phyloP scores from a whole-genome alignment of 2,113 vertebrate species.

The Crypturellus undulatus region DNA sequence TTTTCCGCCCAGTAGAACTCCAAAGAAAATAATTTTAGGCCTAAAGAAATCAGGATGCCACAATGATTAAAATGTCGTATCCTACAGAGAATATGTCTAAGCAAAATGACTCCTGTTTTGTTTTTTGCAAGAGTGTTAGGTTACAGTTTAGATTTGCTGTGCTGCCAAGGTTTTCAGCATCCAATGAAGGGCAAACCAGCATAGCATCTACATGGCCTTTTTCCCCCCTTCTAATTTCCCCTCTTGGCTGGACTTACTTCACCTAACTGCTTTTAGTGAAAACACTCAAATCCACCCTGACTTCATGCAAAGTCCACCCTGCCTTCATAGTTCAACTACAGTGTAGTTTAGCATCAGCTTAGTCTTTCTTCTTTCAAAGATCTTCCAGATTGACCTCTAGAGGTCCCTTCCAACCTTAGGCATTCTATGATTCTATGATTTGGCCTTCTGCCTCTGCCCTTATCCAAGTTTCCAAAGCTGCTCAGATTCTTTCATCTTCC shows the following conservation, averaged over 20 bases:
- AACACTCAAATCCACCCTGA: neutral
- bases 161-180: no score
- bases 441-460: neutral
- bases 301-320: neutral
- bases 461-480: neutral
- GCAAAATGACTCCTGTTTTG: neutral
- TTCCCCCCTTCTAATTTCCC: neutral
- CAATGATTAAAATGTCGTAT: neutral
- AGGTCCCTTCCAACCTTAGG: no score
- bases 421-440: no score
- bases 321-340: neutral
- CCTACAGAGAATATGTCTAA: neutral
- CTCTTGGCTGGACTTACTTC: no score
- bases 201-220: neutral
- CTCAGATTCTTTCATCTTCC: fast-evolving
- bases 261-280: neutral
- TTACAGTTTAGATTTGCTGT: no score
- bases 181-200: no score
- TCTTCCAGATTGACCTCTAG: no score
- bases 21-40: neutral
- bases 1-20: neutral
- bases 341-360: neutral
- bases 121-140: neutral
- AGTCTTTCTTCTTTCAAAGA: neutral
- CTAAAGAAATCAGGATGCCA: neutral